Base-by-base conservation (phyloP, 1,140 invertebrate species). In the Drosophila arawakana region DNA sequence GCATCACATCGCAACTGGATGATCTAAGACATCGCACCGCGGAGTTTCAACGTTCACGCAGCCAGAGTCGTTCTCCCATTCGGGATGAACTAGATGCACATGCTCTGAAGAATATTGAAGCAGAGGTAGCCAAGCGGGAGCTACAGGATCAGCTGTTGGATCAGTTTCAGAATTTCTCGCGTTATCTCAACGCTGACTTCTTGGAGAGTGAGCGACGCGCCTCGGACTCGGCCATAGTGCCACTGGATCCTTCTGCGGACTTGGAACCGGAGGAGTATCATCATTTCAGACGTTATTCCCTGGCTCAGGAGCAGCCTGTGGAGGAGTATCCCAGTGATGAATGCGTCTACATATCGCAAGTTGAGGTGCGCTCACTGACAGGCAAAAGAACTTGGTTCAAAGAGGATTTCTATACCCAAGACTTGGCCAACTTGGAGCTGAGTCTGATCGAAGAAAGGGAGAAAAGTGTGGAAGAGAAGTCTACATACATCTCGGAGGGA, bases 281-380 rank as follows among this genome's bases (percentile, higher is more conserved):
- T 70, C 91, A 92, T 35, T 92, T 81, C 43, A 65, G 91, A 0
- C 81, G 91, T 35, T 92, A 83, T 13, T 92, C 91, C 0, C 55
- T 92, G 21, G 79, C 84, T 7, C 91, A 92, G 65, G 91, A 92
- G 58, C 76, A 90, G 18, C 89, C 82, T 0, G 77, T 89, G 2
- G 91, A 92, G 67, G 83, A 91, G 44, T 92, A 92, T 68, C 91
- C 91, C 0, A 90, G 63, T 34, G 90, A 92, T 59, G 91, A 92
- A 13, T 92, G 66, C 18, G 77, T 92, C 7, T 92, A 78, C 39
- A 81, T 92, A 11, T 89, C 91, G 0, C 81, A 92, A 46, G 77
- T 92, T 11, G 91, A 92, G 44, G 82, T 92, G 9, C 74, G 78
- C 13, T 84, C 91, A 0, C 59, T 82, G 4, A 90, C 75, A 0